Conservation (phyloP, 2,888 invertebrate species). For the Apamea monoglypha region DNA sequence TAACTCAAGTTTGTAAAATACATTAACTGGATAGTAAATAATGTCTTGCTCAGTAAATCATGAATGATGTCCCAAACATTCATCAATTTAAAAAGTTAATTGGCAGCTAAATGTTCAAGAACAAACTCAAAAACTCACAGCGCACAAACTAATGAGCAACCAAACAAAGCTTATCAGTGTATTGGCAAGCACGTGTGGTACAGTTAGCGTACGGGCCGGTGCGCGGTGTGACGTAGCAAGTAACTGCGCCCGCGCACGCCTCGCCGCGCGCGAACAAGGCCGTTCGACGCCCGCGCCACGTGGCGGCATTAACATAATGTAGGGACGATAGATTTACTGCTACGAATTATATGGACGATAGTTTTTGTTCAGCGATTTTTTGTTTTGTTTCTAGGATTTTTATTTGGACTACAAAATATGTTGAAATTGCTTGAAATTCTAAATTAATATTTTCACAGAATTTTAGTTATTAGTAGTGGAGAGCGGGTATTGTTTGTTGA, state of each 20-base stretch:
- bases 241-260: slow-evolving; percentile 69
- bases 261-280: slow-evolving; percentile 75
- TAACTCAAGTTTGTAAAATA: neutral
- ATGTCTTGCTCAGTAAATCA: neutral
- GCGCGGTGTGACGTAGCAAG: slow-evolving; percentile 65
- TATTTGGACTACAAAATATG: neutral
- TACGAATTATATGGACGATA: slow-evolving; percentile 18
- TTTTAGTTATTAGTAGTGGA: neutral
- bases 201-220: slow-evolving; percentile 72
- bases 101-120: too few species aligned
- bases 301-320: slow-evolving; percentile 63
- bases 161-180: slow-evolving; percentile 56
- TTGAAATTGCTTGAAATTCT: neutral
- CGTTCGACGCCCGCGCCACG: slow-evolving; percentile 72
- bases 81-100: neutral
- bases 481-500: neutral
- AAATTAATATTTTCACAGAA: neutral
- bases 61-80: neutral
- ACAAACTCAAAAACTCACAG: neutral
- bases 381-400: neutral
- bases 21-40: neutral
- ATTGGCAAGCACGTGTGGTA: slow-evolving; percentile 70
- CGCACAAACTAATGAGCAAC: slow-evolving; percentile 6
- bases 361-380: neutral
- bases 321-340: slow-evolving; percentile 49